Evolutionary conservation across 2,888 invertebrate species (phyloP).

Genomic region (Volucella bombylans): DNA sequence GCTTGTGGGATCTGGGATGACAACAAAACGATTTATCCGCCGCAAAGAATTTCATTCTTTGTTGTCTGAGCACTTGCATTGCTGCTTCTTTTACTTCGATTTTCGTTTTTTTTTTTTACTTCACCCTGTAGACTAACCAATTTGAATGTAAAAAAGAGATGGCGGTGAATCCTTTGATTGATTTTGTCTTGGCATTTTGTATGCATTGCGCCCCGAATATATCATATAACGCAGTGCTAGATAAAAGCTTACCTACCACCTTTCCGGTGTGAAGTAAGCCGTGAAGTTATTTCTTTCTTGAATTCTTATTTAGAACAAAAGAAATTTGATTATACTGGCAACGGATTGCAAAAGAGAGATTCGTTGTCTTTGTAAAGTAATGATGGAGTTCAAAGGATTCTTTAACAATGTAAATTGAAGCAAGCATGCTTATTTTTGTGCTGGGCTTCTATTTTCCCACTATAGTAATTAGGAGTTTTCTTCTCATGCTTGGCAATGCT

Average conservation of each 20-base stretch:
- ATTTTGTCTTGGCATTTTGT: slow-evolving; percentile 52
- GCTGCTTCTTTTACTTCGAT: slow-evolving; percentile 24
- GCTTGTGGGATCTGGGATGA: slow-evolving; percentile 40
- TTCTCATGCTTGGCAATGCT: no score
- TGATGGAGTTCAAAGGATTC: slow-evolving; percentile 39
- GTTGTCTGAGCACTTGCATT: slow-evolving; percentile 59
- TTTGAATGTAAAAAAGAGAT: slow-evolving; percentile 61
- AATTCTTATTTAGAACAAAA: slow-evolving; percentile 18
- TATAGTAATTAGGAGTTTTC: no score
- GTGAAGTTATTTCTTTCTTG: slow-evolving; percentile 8
- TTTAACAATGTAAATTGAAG: neutral
- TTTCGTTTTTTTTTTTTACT: slow-evolving; percentile 10
- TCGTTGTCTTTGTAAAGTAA: slow-evolving; percentile 22
- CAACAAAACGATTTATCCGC: slow-evolving; percentile 61
- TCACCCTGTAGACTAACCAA: slow-evolving; percentile 56
- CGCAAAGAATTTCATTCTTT: slow-evolving; percentile 64
- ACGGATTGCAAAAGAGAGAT: neutral
- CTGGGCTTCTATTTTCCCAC: no score
- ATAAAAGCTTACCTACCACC: slow-evolving; percentile 32
- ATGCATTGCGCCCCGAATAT: slow-evolving; percentile 8
- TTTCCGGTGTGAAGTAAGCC: slow-evolving; percentile 38
- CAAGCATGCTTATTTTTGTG: no score
- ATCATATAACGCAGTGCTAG: neutral
- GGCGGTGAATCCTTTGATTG: slow-evolving; percentile 69
- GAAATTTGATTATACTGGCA: slow-evolving; percentile 36